A percentile compares a stretch with the other conserved stretches of the same genome.
Conservation (phyloP, 23 tunicate genomes). For the Botrylloides violaceus region DNA sequence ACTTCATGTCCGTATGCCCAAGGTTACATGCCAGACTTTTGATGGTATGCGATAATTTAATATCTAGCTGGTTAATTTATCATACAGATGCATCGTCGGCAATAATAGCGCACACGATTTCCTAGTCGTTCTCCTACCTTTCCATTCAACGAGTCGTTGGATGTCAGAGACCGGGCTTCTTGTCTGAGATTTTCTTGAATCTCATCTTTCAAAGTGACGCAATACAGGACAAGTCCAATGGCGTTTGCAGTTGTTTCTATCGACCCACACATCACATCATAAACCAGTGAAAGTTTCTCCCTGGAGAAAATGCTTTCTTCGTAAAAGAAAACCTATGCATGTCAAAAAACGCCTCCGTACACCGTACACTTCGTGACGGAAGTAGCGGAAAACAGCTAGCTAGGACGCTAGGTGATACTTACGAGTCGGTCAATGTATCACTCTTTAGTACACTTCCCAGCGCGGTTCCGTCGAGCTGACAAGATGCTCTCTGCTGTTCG, state of each 20-base stretch:
- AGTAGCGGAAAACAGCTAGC: too few species aligned
- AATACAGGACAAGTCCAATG: conserved; percentile 10
- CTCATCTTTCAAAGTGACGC: conserved; percentile 3
- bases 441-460: neutral
- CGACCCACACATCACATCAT: conserved; percentile 4
- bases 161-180: neutral
- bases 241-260: conserved; percentile 23
- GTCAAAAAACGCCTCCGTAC: neutral
- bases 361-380: too few species aligned
- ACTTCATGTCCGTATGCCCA: too few species aligned
- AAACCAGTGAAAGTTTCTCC: conserved; percentile 1
- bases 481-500: neutral
- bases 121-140: too few species aligned
- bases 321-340: too few species aligned
- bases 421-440: neutral
- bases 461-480: neutral
- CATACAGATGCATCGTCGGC: too few species aligned
- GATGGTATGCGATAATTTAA: too few species aligned
- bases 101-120: too few species aligned
- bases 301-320: too few species aligned
- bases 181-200: conserved; percentile 9
- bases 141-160: neutral
- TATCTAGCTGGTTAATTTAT: too few species aligned
- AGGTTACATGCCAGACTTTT: too few species aligned
- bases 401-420: neutral